Conservation (phyloP, 2,113 vertebrate species). For the Pyxicephalus adspersus region DNA sequence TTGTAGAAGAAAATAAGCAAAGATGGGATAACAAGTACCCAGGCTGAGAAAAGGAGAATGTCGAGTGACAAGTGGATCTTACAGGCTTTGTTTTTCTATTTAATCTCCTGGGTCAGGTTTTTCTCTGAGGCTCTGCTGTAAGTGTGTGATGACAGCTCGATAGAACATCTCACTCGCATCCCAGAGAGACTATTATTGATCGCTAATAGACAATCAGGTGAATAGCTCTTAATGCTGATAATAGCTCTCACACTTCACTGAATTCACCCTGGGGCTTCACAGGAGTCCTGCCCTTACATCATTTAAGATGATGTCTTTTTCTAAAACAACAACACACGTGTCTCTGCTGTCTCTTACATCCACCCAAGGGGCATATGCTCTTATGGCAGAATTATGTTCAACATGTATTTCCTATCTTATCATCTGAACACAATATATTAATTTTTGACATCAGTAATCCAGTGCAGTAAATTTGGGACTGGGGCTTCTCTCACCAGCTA, state of each 20-base stretch:
- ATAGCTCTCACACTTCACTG: conserved; percentile 51
- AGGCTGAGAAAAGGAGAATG: neutral
- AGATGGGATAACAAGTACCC: neutral
- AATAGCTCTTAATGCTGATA: conserved; percentile 53
- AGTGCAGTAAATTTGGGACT: too few species aligned
- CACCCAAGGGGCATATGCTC: neutral
- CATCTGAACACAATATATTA: too few species aligned
- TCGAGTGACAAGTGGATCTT: neutral
- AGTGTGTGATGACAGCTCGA: conserved; percentile 48
- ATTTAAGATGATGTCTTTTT: conserved; percentile 44
- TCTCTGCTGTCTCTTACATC: neutral
- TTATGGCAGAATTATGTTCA: too few species aligned
- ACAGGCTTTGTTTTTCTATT: conserved; percentile 7
- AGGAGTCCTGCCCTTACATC: conserved; percentile 12
- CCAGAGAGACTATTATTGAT: conserved; percentile 51
- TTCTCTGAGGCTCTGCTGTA: conserved; percentile 11
- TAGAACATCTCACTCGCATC: conserved; percentile 51
- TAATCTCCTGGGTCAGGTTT: conserved; percentile 36
- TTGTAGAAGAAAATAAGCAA: neutral
- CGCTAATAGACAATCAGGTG: conserved; percentile 50
- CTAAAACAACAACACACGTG: conserved; percentile 5
- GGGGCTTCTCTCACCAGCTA: too few species aligned
- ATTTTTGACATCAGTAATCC: too few species aligned
- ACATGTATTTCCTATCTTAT: too few species aligned
- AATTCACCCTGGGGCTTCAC: conserved; percentile 37